Conservation (phyloP, 2,113 vertebrate genomes). For the Solea senegalensis region DNA sequence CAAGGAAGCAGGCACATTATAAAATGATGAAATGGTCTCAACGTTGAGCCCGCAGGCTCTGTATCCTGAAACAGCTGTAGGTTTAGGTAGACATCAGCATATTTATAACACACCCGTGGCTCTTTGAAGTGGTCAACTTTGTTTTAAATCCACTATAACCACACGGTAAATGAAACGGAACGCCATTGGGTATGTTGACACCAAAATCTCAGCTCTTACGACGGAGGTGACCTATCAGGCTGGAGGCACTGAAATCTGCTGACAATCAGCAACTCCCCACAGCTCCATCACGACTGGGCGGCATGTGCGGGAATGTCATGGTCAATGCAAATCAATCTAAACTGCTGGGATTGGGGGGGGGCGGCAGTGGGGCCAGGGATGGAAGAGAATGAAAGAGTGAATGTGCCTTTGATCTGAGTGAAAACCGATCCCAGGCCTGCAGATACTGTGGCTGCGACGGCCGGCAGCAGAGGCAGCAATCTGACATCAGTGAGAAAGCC, state of each 20-base stretch:
- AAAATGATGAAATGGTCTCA: conserved; percentile 4
- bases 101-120: conserved; percentile 13
- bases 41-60: conserved; percentile 4
- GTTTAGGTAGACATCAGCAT: conserved; percentile 24
- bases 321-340: conserved; percentile 84
- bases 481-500: conserved; percentile 75
- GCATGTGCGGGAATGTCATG: conserved; percentile 82
- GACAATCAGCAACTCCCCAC: conserved; percentile 75
- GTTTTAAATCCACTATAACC: conserved; percentile 26
- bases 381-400: conserved; percentile 79
- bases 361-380: conserved; percentile 63
- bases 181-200: conserved; percentile 28
- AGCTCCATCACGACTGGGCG: conserved; percentile 76
- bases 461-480: conserved; percentile 65
- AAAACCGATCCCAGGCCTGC: conserved; percentile 83
- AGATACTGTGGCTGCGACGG: conserved; percentile 81
- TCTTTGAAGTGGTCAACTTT: conserved; percentile 45
- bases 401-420: conserved; percentile 82
- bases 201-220: conserved; percentile 40
- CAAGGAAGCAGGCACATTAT: conserved; percentile 2
- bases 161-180: conserved; percentile 19
- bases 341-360: conserved; percentile 72
- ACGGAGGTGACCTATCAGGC: conserved; percentile 45
- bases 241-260: conserved; percentile 73
- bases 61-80: conserved; percentile 26